Base-by-base conservation (phyloP, 2,113 vertebrate species). In the Ailuropoda melanoleuca region DNA sequence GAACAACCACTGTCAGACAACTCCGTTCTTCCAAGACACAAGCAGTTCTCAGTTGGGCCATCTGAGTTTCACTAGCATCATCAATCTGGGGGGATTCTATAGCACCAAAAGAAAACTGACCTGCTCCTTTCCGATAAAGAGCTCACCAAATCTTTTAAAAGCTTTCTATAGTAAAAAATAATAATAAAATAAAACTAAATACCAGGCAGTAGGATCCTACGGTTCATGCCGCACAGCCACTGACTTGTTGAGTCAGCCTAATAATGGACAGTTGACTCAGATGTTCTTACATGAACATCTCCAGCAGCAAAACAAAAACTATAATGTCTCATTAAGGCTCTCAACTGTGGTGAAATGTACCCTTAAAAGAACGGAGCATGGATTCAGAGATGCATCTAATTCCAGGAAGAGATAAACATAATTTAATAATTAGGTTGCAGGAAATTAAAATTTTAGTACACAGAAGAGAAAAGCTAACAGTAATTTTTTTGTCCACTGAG, bases 381-480 rank as follows among this genome's bases (percentile, higher is more conserved):
- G 37, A 58, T 91, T 85, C 50, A 88, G 50, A 85, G 58, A 85
- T 82, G 19, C 50, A 64, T 46, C 39, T 74, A 55, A 11, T 64
- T 93, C 68, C 29, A 90, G 43, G 11, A 92, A 90, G 50, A 92
- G 24, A 21, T 60, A 24, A 31, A 82, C 23, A 74, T 55, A 78
- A 58, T 90, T 88, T 70, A 56, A 24, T 66, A 85, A 89, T 72
- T 91, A 43, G 8, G 37, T 72, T 86, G 13, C 26, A 90, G 34
- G 55, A 93, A 77, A 86, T 92, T 85, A 85, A 88, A 81, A 95
- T 70, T 77, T 77, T 64, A 93, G 43, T 83, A 29, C 26, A 62
- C 34, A 26, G n/a, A 90, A 95, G 48, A 93, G 8, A 84, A 64
- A 96, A 93, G 75, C 23, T 66, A 84, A 53, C 26, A 37, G 34